These are phyloP conservation scores for Eristalinus aeneus DNA, from an alignment of 2,888 invertebrate species.

Conservation along the genomic window DNA sequence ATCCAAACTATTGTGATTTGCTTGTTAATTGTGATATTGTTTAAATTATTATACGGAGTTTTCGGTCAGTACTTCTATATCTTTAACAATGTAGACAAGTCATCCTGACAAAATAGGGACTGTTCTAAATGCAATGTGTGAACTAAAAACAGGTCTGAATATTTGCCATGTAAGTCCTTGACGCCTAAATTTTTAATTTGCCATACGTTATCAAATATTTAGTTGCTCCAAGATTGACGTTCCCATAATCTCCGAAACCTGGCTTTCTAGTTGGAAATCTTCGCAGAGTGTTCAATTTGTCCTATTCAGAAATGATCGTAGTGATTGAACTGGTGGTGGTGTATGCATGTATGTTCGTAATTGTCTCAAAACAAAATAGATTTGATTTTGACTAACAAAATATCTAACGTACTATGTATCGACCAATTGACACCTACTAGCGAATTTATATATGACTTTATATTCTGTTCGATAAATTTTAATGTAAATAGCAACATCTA, in stretches of 20 bases:
- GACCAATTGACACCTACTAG: background rate
- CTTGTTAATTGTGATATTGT: too few relatives aligned
- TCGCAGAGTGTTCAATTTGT: background rate
- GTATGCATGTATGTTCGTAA: background rate
- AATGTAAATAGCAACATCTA: too few relatives aligned
- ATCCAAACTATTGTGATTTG: too few relatives aligned
- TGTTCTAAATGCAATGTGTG: too few relatives aligned
- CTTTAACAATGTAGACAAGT: too few relatives aligned
- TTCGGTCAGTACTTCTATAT: too few relatives aligned
- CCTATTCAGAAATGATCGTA: background rate
- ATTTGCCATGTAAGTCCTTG: too few relatives aligned
- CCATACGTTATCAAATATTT: background rate
- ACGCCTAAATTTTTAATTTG: too few relatives aligned
- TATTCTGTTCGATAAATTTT: background rate
- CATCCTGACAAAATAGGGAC: too few relatives aligned
- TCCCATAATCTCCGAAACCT: background rate
- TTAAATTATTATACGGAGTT: too few relatives aligned
- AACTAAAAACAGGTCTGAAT: too few relatives aligned
- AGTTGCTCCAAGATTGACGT: background rate
- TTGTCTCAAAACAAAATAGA: background rate
- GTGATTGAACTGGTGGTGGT: background rate
- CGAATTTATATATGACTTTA: background rate
- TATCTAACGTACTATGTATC: background rate
- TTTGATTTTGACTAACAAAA: background rate
- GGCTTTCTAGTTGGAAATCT: background rate